These are phyloP conservation scores for Eufriesea mexicana DNA, from an alignment of 1,140 invertebrate species.

Conservation along the genomic window DNA sequence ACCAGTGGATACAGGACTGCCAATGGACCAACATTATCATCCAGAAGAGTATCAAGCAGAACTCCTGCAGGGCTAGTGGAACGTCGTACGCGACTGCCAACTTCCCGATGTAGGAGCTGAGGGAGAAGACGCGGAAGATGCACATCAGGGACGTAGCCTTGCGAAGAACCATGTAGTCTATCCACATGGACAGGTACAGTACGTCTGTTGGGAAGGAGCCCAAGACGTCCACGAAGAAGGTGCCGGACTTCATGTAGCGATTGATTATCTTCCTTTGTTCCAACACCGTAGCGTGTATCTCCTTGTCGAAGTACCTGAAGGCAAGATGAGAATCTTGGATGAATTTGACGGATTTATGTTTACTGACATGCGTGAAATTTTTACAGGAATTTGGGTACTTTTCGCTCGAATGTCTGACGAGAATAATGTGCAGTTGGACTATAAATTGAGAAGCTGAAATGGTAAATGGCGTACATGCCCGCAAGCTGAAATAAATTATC, in stretches of 20 bases:
- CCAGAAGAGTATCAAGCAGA: conserved; percentile 69
- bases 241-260: conserved; percentile 66
- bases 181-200: conserved; percentile 61
- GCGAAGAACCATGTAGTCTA: conserved; percentile 57
- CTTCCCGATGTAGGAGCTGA: conserved; percentile 61
- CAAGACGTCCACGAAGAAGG: conserved; percentile 72
- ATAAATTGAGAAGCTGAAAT: too few species aligned
- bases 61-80: conserved; percentile 55
- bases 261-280: conserved; percentile 61
- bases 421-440: too few species aligned
- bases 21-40: conserved; percentile 74
- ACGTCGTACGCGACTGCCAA: conserved; percentile 61
- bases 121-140: conserved; percentile 72
- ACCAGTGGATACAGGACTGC: conserved; percentile 75
- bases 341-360: too few species aligned
- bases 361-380: too few species aligned
- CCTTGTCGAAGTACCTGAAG: conserved; percentile 72
- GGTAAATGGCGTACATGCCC: too few species aligned
- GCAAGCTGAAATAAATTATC: too few species aligned
- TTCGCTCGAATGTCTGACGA: too few species aligned
- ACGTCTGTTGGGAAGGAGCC: conserved; percentile 76
- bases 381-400: too few species aligned
- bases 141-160: conserved; percentile 68
- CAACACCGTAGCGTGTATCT: conserved; percentile 67
- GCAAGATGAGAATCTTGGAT: background rate